These are phyloP conservation scores for Drosophila putrida DNA, from an alignment of 2,888 invertebrate genomes.

Conservation along the genomic window DNA sequence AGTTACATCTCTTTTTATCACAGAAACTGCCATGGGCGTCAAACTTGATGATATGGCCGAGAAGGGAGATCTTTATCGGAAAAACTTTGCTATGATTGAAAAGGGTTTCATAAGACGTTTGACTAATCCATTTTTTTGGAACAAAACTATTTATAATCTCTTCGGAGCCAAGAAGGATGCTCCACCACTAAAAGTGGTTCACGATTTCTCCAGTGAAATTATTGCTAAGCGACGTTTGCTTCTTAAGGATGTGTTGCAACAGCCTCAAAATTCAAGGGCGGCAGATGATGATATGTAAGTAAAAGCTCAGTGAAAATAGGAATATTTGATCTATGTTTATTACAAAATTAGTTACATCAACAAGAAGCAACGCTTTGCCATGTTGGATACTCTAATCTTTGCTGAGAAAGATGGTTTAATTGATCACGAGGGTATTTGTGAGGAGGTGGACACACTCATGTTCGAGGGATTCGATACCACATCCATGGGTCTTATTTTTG, in stretches of 20 bases:
- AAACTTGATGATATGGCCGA: constrained; percentile 18
- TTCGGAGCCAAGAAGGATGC: constrained; percentile 5
- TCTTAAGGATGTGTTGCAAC: background rate
- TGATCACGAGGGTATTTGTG: constrained; percentile 86
- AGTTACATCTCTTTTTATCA: background rate
- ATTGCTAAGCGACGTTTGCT: constrained; percentile 5
- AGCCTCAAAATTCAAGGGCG: background rate
- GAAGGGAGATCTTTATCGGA: constrained; percentile 13
- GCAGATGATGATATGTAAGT: constrained; percentile 55
- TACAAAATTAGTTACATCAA: constrained; percentile 48
- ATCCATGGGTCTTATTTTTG: constrained; percentile 76
- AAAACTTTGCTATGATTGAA: constrained; percentile 12
- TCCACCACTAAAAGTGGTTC: background rate
- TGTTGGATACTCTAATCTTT: constrained; percentile 76
- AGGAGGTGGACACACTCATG: constrained; percentile 91
- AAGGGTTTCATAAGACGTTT: constrained; percentile 1
- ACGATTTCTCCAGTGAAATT: constrained; percentile 11
- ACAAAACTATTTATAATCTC: background rate
- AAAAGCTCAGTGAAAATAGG: accelerated
- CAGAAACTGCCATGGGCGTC: constrained; percentile 18
- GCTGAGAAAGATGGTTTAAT: constrained; percentile 77
- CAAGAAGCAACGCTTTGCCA: constrained; percentile 76
- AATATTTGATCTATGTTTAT: background rate
- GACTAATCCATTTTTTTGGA: background rate
- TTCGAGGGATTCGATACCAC: constrained; percentile 75